These are phyloP conservation scores for Canis aureus DNA, from an alignment of 2,113 vertebrate species.

Conservation along the genomic window DNA sequence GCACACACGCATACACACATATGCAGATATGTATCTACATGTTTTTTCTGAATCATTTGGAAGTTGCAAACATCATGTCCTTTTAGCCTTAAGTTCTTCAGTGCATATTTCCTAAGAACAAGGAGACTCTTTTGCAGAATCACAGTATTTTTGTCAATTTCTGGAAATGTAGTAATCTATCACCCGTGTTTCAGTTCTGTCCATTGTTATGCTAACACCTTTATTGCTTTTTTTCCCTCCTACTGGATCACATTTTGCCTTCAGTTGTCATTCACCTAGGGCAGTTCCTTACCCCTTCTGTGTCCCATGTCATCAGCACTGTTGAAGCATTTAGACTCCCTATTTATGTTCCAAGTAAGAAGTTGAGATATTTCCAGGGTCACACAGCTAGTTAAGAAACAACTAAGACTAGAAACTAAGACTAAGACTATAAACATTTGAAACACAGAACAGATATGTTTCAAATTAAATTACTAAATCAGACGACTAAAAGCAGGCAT, in stretches of 20 bases:
- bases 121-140: not conserved
- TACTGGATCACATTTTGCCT: not conserved
- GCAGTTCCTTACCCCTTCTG: not conserved
- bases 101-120: not conserved
- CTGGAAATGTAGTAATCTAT: not conserved
- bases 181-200: not conserved
- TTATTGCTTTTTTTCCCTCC: not conserved
- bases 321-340: not conserved
- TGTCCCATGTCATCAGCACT: not conserved
- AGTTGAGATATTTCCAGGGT: not conserved
- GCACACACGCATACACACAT: not conserved
- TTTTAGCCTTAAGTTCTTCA: not conserved
- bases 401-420: not conserved
- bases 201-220: not conserved
- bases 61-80: not conserved
- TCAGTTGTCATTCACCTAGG: not conserved
- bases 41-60: not conserved
- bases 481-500: not conserved
- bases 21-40: accelerated
- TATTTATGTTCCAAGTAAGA: not conserved
- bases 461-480: not conserved
- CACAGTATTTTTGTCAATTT: not conserved
- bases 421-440: not conserved
- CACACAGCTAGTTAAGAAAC: not conserved
- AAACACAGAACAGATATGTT: not conserved